phyloP scores from a whole-genome alignment of 30 jellyfish, hydroid and myxozoan genomes.

The Hydractinia symbiolongicarpus region DNA sequence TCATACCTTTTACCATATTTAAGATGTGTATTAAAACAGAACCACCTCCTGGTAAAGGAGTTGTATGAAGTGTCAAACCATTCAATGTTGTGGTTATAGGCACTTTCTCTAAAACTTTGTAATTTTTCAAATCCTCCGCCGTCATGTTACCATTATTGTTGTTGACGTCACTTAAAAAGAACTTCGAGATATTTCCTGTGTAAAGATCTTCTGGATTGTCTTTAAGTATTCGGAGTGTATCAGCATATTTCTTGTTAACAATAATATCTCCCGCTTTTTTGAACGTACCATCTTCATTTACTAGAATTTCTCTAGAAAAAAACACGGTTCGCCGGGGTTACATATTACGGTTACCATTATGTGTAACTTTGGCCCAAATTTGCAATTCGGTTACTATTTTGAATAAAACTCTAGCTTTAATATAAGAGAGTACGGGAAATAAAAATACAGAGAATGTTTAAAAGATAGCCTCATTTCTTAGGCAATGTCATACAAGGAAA shows the following conservation, averaged over 20 bases:
- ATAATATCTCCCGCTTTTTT: conserved; percentile 53
- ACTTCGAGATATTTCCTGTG: conserved; percentile 52
- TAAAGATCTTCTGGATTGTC: conserved; percentile 52
- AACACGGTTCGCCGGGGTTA: no score
- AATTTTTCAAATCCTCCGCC: conserved; percentile 42
- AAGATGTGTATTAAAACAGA: conserved; percentile 55
- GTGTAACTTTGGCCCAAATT: neutral
- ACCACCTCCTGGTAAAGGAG: conserved; percentile 87
- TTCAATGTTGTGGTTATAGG: conserved; percentile 33
- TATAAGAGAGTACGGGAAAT: neutral
- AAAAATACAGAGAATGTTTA: neutral
- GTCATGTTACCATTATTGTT: conserved; percentile 51
- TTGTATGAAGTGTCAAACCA: conserved; percentile 38
- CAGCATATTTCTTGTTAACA: conserved; percentile 40
- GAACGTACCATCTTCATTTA: conserved; percentile 12
- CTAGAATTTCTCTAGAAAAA: conserved; percentile 22
- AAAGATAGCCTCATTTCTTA: neutral
- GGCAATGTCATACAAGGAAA: no score
- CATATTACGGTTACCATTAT: neutral
- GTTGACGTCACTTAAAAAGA: conserved; percentile 38
- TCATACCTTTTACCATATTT: conserved; percentile 49
- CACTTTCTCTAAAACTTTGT: conserved; percentile 34
- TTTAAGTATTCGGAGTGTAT: conserved; percentile 38
- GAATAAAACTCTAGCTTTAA: neutral
- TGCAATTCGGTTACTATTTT: neutral